These are phyloP conservation scores for Pao palembangensis DNA, from an alignment of 2,113 vertebrate species.

Conservation along the genomic window DNA sequence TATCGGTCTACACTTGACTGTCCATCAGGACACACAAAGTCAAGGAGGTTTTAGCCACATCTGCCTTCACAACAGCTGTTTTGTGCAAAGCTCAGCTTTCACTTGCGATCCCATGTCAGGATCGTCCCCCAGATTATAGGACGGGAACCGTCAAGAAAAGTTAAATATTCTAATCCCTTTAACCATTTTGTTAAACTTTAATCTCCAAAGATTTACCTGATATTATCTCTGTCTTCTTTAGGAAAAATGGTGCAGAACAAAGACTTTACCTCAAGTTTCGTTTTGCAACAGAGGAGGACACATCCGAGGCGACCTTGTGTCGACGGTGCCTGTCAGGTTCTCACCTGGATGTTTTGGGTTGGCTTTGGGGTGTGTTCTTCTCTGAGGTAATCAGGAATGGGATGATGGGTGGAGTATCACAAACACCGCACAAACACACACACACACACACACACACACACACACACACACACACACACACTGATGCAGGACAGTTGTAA, in stretches of 20 bases:
- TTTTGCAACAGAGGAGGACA: neutral
- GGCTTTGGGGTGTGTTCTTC: constrained; percentile 24
- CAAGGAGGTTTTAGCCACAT: too few relatives aligned
- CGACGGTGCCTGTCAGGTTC: neutral
- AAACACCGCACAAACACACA: too few relatives aligned
- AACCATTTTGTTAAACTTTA: neutral
- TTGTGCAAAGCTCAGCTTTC: too few relatives aligned
- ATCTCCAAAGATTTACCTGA: neutral
- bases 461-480: neutral
- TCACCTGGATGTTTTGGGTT: constrained; percentile 24
- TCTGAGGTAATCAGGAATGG: neutral
- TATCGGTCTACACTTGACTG: too few relatives aligned
- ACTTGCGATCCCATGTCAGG: too few relatives aligned
- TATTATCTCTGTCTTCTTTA: neutral
- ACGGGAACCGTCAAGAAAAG: constrained; percentile 5
- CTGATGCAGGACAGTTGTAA: too few relatives aligned
- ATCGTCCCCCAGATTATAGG: too few relatives aligned
- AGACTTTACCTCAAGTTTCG: constrained; percentile 32
- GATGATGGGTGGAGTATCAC: neutral
- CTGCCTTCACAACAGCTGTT: too few relatives aligned
- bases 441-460: constrained; percentile 18
- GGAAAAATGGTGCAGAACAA: neutral
- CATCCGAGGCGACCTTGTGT: neutral
- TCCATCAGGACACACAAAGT: too few relatives aligned
- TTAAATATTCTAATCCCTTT: neutral